Evolutionary conservation across 2,113 vertebrate species (phyloP), one percentile per base, ranked within the genome.

Genomic region (Dissostichus mawsoni): DNA sequence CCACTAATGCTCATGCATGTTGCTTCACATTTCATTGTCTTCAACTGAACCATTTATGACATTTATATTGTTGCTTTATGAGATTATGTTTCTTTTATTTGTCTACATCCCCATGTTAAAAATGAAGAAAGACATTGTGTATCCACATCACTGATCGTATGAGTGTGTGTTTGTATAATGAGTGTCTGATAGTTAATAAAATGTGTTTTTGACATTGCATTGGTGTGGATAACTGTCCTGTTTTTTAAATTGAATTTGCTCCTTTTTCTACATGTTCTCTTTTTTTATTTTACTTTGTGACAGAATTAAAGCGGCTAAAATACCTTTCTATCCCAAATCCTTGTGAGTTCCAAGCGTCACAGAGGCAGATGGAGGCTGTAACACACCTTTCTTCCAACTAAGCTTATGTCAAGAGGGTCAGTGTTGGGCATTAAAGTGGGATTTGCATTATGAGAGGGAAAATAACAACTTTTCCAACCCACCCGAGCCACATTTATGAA

Each of bases 391-490:
- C 25, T 74, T 74, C 25, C 18, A 11, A 8, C 64, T 72, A 55
- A 83, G 29, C 33, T 33, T 0, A 2, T 83, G 85, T 87, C 82
- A 86, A 58, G 45, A 20, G 74, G 83, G 88, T 89, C 74, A 87
- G 65, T 80, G 45, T 71, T 55, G 53, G 66, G 74, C 59, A 80
- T 92, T 84, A 85, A 12, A 58, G 65, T 59, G 61, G 74, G 84
- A 87, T 92, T 92, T 92, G 52, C 64, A 45, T 80, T 69, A 55
- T 61, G 41, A 75, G 74, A 74, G 41, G 33, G 62, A 78, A 80
- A 55, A 29, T 79, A 66, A 62, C 63, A 61, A 29, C 36, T 52
- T 78, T 79, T 76, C 78, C 64, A 74, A 78, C 77, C 76, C 65
- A 73, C 50, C 66, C 17, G 18, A 80, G 61, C 83, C 76, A 78